Evolutionary conservation across 2,888 invertebrate genomes (phyloP).

Genomic region (Tipula helvola): DNA sequence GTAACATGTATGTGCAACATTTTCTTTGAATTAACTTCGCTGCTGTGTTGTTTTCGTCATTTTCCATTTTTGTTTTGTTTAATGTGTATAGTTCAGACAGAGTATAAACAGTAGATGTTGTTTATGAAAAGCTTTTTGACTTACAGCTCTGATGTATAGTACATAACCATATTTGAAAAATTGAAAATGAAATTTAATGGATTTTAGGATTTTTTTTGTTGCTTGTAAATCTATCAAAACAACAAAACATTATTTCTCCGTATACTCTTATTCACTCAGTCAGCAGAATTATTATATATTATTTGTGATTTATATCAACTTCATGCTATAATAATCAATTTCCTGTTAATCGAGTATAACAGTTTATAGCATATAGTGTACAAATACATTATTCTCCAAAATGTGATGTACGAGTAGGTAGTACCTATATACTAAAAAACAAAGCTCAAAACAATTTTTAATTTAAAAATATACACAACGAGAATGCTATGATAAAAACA

Average conservation of each 20-base stretch:
- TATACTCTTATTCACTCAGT: not conserved
- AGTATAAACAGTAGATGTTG: not conserved
- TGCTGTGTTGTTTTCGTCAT: not conserved
- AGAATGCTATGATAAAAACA: not conserved
- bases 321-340: not conserved
- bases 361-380: not conserved
- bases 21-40: not conserved
- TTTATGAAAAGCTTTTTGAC: not conserved
- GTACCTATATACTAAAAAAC: not conserved
- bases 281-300: not conserved
- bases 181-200: not conserved
- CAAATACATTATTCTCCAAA: not conserved
- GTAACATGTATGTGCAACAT: not conserved
- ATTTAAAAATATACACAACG: not conserved
- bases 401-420: not conserved
- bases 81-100: not conserved
- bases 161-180: not conserved
- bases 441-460: not conserved
- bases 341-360: not conserved
- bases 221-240: not conserved
- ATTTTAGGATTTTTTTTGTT: not conserved
- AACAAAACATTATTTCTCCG: not conserved
- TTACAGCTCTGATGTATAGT: not conserved
- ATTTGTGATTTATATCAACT: not conserved
- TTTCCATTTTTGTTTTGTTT: not conserved